These are phyloP conservation scores for Hydractinia symbiolongicarpus DNA, from an alignment of 30 jellyfish, hydroid and myxozoan species.

Conservation along the genomic window DNA sequence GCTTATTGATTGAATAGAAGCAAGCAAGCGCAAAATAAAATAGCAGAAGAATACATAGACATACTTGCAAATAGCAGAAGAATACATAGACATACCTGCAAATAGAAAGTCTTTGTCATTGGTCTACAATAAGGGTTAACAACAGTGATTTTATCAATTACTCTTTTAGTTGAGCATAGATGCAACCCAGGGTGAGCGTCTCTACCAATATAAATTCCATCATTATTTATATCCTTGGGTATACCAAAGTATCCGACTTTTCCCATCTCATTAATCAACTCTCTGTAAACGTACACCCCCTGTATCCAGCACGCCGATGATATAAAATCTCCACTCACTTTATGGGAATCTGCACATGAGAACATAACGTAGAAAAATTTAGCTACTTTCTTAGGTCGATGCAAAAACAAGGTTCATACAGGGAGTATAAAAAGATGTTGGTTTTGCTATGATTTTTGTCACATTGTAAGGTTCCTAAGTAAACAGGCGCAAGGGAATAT, in stretches of 20 bases:
- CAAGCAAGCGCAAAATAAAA: too few species aligned
- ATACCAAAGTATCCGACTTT: slow-evolving; percentile 37
- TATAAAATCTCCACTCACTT: slow-evolving; percentile 24
- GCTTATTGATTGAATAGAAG: too few species aligned
- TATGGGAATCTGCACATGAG: background rate
- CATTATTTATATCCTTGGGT: slow-evolving; percentile 30
- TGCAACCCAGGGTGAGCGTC: background rate
- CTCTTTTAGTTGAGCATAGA: background rate
- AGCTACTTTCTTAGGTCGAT: too few species aligned
- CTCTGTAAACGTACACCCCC: slow-evolving; percentile 40
- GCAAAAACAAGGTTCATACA: too few species aligned
- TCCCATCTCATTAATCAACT: slow-evolving; percentile 1
- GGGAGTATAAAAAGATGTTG: too few species aligned
- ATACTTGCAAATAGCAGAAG: too few species aligned
- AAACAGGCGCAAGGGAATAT: too few species aligned
- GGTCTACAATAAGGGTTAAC: slow-evolving; percentile 7
- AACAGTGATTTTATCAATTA: background rate
- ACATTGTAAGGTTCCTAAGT: too few species aligned
- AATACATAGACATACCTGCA: slow-evolving; percentile 17
- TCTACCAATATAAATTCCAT: slow-evolving; percentile 16
- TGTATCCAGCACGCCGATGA: slow-evolving; percentile 45
- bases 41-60: too few species aligned
- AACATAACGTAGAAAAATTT: too few species aligned
- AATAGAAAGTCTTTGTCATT: slow-evolving; percentile 28
- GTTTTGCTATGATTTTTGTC: too few species aligned